These are phyloP conservation scores for Ladona fulva DNA, from an alignment of 1,140 invertebrate species.

Conservation along the genomic window DNA sequence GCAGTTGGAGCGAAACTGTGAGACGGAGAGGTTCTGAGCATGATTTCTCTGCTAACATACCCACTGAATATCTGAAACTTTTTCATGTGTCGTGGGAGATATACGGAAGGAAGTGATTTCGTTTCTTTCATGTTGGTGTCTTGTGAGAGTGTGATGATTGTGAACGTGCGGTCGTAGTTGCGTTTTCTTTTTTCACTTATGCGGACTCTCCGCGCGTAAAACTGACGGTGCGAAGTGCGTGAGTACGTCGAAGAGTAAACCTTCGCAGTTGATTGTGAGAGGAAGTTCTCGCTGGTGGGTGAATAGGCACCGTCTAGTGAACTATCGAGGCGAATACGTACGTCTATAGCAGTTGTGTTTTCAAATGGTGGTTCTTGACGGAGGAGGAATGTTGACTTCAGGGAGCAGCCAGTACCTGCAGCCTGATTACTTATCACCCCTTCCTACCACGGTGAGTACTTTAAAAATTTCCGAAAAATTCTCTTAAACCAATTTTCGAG, in stretches of 20 bases:
- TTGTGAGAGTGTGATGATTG: not conserved
- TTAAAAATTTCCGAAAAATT: not conserved
- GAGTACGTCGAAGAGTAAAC: not conserved
- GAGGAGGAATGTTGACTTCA: conserved; percentile 79
- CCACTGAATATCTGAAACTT: no score
- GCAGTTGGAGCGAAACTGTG: conserved; percentile 1
- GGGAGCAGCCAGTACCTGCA: conserved; percentile 87
- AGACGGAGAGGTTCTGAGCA: not conserved
- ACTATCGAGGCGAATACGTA: not conserved
- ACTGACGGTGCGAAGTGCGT: not conserved
- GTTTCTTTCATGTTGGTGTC: not conserved
- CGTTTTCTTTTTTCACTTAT: not conserved
- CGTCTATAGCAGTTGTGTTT: not conserved
- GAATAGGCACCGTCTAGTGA: not conserved
- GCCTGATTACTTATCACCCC: conserved; percentile 84
- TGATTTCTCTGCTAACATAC: not conserved
- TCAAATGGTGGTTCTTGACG: conserved; percentile 82
- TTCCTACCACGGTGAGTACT: conserved; percentile 80
- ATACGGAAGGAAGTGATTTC: no score
- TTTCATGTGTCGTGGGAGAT: no score
- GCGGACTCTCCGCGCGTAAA: not conserved
- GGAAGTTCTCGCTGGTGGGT: no score
- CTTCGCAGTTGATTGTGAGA: no score
- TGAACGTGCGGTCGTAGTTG: not conserved
- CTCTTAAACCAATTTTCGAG: no score